Base-by-base conservation (phyloP, 2,888 invertebrate species). In the Catotricha subobsoleta region DNA sequence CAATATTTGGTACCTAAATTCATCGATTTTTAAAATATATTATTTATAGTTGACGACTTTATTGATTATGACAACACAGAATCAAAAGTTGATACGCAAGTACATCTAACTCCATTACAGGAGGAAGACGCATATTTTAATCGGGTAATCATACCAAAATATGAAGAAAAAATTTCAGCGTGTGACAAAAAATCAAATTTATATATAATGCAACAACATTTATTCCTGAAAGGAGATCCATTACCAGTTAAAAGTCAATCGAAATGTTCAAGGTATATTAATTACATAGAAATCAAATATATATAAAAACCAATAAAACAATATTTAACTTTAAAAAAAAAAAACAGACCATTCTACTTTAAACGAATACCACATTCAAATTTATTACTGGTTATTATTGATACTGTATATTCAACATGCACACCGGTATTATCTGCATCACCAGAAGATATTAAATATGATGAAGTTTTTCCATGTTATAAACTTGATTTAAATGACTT, bases 301-400 rank as follows among this genome's bases (percentile, higher is more conserved):
- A 27, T 27, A 27, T 9, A 27, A 9, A 7, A 9, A 9, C 10
- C 27, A 27, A 27, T 27, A 10, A 9, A 27, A 27, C 7, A 45
- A 47, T 18, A 18, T 38, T 36, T 21, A 10, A 41, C 3, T 34
- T 35, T 18, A 15, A 39, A 33, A 28, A 30, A 10, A 27, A 27
- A 10, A 27, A 16, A 16, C 33, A 67, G 73, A 41, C 71, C 72
- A 3, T 83, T 77, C 56, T 76, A 74, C 59, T 72, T 81, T 1
- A 72, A 80, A 48, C 69, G 74, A 52, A 74, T 88, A 28, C 73
- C 76, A 1, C 71, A 78, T 51, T 83, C 83, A 18, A 88, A 88
- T 64, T 64, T 88, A 43, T 54, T 87, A 25, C 60, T 88, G 46
- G 69, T 87, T 36, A 79, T 82, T 12, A 72, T 86, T 4, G 70